Conservation (phyloP, 2,888 invertebrate genomes). For the Nymphalis polychloros region DNA sequence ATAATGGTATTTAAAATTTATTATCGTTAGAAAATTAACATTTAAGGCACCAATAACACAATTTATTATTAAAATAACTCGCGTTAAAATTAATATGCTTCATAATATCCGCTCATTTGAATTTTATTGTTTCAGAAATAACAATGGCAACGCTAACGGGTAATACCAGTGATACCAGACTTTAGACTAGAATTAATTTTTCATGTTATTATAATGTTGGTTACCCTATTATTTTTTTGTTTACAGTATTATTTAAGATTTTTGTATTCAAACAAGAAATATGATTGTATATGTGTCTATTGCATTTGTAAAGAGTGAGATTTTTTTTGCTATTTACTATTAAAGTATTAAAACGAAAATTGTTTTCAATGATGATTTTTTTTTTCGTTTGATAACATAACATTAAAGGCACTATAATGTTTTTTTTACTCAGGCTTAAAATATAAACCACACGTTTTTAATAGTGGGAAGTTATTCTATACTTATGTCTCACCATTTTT, state of each 20-base stretch:
- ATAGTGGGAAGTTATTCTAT: too few species aligned
- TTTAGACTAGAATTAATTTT: conserved; percentile 27
- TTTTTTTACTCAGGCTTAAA: too few species aligned
- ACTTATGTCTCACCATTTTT: too few species aligned
- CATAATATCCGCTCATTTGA: conserved; percentile 30
- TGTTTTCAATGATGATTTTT: too few species aligned
- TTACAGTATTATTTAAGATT: background rate
- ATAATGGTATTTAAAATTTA: conserved; percentile 5
- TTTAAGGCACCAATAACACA: conserved; percentile 18
- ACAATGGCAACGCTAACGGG: conserved; percentile 33
- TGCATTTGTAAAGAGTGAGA: too few species aligned
- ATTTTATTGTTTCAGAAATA: conserved; percentile 41
- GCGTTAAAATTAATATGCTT: conserved; percentile 25
- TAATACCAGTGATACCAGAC: conserved; percentile 38
- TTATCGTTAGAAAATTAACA: conserved; percentile 24
- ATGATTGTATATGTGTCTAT: too few species aligned
- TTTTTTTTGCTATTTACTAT: too few species aligned
- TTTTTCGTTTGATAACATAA: too few species aligned
- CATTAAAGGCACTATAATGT: too few species aligned
- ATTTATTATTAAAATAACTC: conserved; percentile 28
- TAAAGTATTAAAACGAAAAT: too few species aligned
- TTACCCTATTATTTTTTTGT: background rate
- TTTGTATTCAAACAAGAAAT: too few species aligned
- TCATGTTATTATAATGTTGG: background rate
- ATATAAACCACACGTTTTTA: too few species aligned